phyloP scores from a whole-genome alignment of 2,113 vertebrate genomes.

The Daboia siamensis region DNA sequence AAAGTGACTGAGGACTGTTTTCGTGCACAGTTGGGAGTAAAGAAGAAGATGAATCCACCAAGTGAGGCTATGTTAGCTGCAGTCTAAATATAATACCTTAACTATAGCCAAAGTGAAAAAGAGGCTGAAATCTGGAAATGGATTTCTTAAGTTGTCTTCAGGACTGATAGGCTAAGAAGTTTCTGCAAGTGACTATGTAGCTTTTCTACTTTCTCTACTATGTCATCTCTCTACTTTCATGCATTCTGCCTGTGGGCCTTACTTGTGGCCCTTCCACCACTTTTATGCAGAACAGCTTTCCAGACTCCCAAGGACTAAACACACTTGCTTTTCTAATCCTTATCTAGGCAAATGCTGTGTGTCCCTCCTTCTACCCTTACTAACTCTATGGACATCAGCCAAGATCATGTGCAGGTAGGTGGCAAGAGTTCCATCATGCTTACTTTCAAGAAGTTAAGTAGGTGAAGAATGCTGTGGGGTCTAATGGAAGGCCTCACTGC shows the following conservation, averaged over 20 bases:
- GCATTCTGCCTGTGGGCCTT: slow-evolving; percentile 89
- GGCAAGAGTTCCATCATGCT: background rate
- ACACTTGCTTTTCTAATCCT: background rate
- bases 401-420: background rate
- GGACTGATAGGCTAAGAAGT: slow-evolving; percentile 81
- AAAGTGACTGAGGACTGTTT: background rate
- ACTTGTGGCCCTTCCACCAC: slow-evolving; percentile 98
- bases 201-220: slow-evolving; percentile 64
- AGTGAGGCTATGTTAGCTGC: background rate
- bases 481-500: background rate
- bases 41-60: background rate
- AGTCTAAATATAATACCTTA: background rate
- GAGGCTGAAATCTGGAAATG: background rate
- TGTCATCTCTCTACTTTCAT: slow-evolving; percentile 90
- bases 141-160: slow-evolving; percentile 66
- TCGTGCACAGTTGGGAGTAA: background rate
- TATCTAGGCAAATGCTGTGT: background rate
- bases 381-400: background rate
- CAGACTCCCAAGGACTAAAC: background rate
- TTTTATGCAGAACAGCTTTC: slow-evolving; percentile 80
- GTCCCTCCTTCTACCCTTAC: background rate
- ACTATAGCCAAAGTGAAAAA: background rate
- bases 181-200: slow-evolving; percentile 79
- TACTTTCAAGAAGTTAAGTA: background rate
- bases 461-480: background rate